These are phyloP conservation scores for Danio albolineatus DNA, from an alignment of 2,797 vertebrate species.

Conservation along the genomic window DNA sequence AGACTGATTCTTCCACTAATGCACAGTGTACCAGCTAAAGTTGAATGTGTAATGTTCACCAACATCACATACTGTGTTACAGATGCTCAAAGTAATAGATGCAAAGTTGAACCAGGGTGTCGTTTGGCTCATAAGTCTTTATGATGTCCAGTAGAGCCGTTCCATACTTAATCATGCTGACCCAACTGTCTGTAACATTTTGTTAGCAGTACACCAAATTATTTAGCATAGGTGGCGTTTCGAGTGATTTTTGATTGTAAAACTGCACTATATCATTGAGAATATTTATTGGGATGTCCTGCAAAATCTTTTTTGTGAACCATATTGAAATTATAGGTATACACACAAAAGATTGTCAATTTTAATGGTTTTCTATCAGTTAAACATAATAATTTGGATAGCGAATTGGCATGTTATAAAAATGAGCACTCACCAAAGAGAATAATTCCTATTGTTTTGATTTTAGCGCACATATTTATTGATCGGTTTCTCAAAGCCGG, in stretches of 20 bases:
- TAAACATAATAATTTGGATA: background rate
- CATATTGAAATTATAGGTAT: background rate
- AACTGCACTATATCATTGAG: conserved; percentile 11
- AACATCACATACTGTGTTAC: background rate
- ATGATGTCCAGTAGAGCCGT: background rate
- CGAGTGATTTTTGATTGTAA: background rate
- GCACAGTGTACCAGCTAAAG: background rate
- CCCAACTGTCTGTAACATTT: background rate
- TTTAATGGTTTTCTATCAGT: background rate
- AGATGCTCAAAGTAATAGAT: background rate
- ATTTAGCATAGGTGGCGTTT: background rate
- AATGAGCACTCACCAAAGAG: background rate
- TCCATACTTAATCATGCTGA: background rate
- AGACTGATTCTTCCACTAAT: background rate
- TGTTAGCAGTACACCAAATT: background rate
- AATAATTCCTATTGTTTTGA: background rate
- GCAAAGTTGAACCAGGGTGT: background rate
- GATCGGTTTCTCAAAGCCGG: background rate
- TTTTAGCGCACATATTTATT: conserved; percentile 2
- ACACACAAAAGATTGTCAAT: background rate
- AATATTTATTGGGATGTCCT: background rate
- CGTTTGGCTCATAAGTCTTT: background rate
- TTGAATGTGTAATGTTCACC: background rate
- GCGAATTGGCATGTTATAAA: background rate
- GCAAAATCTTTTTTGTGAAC: background rate